Evolutionary conservation across 2,797 vertebrate species (phyloP), one percentile per base, ranked within the genome.

Genomic region (Onychomys leucogaster): DNA sequence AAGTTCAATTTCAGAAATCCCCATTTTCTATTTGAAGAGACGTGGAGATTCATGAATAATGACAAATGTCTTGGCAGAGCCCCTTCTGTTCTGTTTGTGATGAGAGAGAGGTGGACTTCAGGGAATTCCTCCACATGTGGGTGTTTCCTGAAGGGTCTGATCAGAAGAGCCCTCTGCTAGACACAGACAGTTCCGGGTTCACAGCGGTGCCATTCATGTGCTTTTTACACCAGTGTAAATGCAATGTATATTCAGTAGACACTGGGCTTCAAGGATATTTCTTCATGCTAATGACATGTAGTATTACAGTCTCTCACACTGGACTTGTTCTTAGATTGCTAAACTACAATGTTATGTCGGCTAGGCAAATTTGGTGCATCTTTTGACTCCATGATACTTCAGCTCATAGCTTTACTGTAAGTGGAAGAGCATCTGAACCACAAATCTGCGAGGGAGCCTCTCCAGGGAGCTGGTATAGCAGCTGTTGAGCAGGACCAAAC

Each of bases 401-500:
- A 71, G 19, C 14, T 16, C 13, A 37, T 34, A 19, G 19, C 10
- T 73, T 81, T 81, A 43, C 41, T 49, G 4, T 41, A n/a, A 69
- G 8, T 41, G 32, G 41, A 73, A 23, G 46, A 27, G 19, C 19
- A 81, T 52, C 57, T 75, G 57, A 29, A 14, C 57, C 5, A 1
- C 13, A 19, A 49, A 7, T 71, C 25, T 0, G 0, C 5, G 41
- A 90, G 55, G 52, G 0, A 83, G 37, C 4, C 46, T 81, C 57
- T 78, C 46, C 25, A 59, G 80, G 85, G 49, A 37, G 29, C 69
- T 63, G 73, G 52, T 23, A 21, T 83, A 13, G 83, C 11, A 43
- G 88, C 75, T 83, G 43, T 75, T 69, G 92, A 88, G 61, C 12
- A 88, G 61, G 63, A 46, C 23, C 41, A 86, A 96, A 92, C 57